Evolutionary conservation across 92 coral and sea anemone genomes (phyloP).

Genomic region (Micromussa lordhowensis): DNA sequence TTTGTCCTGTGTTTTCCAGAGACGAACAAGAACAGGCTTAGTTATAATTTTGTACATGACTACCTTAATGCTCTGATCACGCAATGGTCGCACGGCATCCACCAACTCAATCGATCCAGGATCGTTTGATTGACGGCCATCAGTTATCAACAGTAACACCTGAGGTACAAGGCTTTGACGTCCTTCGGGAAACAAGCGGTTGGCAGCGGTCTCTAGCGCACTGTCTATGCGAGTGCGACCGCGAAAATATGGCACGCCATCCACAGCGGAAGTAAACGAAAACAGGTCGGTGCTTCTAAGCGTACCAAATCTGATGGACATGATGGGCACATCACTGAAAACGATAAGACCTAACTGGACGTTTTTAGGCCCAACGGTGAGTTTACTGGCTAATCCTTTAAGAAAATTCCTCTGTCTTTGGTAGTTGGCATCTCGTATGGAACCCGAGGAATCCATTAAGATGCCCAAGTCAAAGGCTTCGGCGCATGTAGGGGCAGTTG

Average conservation of each 20-base stretch:
- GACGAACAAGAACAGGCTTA: neutral
- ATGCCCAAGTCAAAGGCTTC: slow-evolving; percentile 81
- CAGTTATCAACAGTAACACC: slow-evolving; percentile 68
- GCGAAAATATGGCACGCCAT: slow-evolving; percentile 67
- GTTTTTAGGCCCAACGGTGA: slow-evolving; percentile 61
- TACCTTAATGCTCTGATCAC: slow-evolving; percentile 44
- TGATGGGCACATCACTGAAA: slow-evolving; percentile 69
- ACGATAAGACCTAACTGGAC: slow-evolving; percentile 69
- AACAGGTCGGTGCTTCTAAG: slow-evolving; percentile 56
- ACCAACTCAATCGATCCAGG: slow-evolving; percentile 66
- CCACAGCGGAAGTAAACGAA: slow-evolving; percentile 63
- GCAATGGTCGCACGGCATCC: slow-evolving; percentile 75
- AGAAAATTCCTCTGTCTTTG: slow-evolving; percentile 74
- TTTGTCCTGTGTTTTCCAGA: neutral
- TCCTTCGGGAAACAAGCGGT: slow-evolving; percentile 33
- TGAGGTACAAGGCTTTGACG: slow-evolving; percentile 39
- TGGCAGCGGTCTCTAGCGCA: slow-evolving; percentile 40
- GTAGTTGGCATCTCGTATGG: slow-evolving; percentile 72
- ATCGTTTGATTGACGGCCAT: slow-evolving; percentile 72
- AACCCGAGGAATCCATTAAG: slow-evolving; percentile 85
- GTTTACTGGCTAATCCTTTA: slow-evolving; percentile 63
- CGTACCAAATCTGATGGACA: slow-evolving; percentile 67
- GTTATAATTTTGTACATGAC: neutral
- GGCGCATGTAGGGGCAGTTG: slow-evolving; percentile 36
- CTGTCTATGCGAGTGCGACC: slow-evolving; percentile 82